Evolutionary conservation across 2,797 vertebrate genomes (phyloP), one percentile per base, ranked within the genome.

Genomic region (Parauchenoglanis ngamensis): DNA sequence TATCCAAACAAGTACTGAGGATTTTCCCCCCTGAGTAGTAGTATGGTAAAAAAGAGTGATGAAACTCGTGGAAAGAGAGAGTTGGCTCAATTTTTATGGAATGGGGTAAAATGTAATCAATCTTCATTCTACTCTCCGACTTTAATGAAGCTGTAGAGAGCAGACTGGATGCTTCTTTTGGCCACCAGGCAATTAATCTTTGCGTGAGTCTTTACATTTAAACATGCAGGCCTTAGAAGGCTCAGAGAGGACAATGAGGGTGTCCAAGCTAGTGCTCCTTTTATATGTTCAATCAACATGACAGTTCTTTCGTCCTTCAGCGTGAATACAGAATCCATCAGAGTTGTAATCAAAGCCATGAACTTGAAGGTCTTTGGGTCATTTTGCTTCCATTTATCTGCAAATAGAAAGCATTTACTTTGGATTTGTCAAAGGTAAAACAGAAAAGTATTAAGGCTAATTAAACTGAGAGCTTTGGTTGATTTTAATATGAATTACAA

Each of bases 41-140:
- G 87, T 87, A 89, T 91, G 86, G 94, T 93, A 92, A 94, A 91
- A 94, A 90, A 73, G 91, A 89, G 82, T 86, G 89, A 86, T 56
- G 86, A 85, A 89, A 77, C 86, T 56, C 73, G 17, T 23, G 57
- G 85, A 87, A 88, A 77, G 68, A 73, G 75, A 72, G 86, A 87
- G 59, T 52, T 28, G 65, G 49, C 84, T 90, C 67, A 77, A 86
- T 88, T 90, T 87, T 88, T 35, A 86, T 84, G 88, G 75, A 25
- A 86, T 70, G 76, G 85, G 73, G 83, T 87, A 87, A 89, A 91
- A 90, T 35, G 56, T 76, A 88, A 93, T 90, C 88, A 88, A 88
- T 92, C 92, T 92, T 91, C 85, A 89, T 91, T 89, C 88, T 86
- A 68, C 88, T 77, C 40, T 6, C 65, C 75, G 75, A 84, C 35